Evolutionary conservation across 2,888 invertebrate genomes (phyloP).

Genomic region (Cerastis leucographa): DNA sequence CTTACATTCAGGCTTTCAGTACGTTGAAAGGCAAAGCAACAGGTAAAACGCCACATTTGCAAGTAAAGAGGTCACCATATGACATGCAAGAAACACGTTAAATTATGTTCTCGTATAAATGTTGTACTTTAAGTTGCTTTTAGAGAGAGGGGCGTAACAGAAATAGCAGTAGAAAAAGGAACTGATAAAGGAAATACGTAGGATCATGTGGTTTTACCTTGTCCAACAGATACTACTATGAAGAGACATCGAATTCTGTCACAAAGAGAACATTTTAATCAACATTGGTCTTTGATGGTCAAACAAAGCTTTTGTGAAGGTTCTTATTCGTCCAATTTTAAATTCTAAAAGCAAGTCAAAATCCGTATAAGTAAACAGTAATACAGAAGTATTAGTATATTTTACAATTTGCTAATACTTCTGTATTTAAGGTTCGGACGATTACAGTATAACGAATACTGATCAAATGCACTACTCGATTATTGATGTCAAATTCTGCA

Average conservation of each 20-base stretch:
- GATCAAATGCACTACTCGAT: too few relatives aligned
- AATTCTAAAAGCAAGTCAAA: too few relatives aligned
- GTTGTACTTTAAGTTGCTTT: neutral
- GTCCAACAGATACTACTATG: neutral
- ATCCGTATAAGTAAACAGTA: too few relatives aligned
- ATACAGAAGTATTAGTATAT: too few relatives aligned
- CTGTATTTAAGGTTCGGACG: too few relatives aligned
- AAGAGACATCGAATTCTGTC: neutral
- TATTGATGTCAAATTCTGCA: neutral
- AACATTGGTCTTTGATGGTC: neutral
- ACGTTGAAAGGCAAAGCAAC: slow-evolving; percentile 46
- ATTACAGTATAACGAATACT: too few relatives aligned
- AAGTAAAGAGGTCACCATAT: slow-evolving; percentile 44
- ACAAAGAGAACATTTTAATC: too few relatives aligned
- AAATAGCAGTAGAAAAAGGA: neutral
- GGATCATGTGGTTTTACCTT: neutral
- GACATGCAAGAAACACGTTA: slow-evolving; percentile 25
- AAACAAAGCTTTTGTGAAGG: too few relatives aligned
- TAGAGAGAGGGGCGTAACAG: neutral
- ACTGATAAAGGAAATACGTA: neutral
- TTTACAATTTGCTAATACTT: too few relatives aligned
- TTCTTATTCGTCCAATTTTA: too few relatives aligned
- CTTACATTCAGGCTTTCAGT: slow-evolving; percentile 34
- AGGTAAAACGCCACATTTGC: slow-evolving; percentile 40
- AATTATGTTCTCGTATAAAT: slow-evolving; percentile 17